These are phyloP conservation scores for Cynodonichthys magdalenae DNA, from an alignment of 2,797 vertebrate genomes.

Conservation along the genomic window DNA sequence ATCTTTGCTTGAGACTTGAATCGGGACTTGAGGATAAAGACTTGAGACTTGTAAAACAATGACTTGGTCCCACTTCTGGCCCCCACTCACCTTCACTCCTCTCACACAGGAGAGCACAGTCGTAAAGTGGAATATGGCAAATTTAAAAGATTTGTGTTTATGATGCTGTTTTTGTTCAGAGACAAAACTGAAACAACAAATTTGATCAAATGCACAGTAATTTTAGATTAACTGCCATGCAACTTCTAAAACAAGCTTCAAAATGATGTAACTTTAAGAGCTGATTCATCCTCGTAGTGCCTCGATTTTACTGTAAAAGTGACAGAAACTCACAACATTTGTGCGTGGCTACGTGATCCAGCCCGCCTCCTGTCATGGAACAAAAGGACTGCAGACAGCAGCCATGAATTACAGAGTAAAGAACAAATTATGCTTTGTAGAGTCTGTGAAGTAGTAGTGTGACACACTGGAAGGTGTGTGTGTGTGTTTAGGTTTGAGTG, in stretches of 20 bases:
- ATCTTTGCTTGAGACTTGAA: too few relatives aligned
- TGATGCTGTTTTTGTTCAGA: too few relatives aligned
- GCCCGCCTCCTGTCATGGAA: background rate
- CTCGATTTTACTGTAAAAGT: background rate
- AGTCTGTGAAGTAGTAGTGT: slow-evolving; percentile 9
- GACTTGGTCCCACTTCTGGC: too few relatives aligned
- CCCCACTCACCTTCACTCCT: too few relatives aligned
- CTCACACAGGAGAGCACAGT: too few relatives aligned
- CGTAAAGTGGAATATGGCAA: too few relatives aligned
- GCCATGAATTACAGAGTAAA: background rate
- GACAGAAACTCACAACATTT: background rate
- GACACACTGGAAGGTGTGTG: background rate
- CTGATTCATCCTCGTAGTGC: background rate
- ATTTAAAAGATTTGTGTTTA: too few relatives aligned
- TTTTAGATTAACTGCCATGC: background rate
- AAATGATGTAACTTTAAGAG: background rate
- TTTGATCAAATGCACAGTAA: too few relatives aligned
- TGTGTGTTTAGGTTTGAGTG: background rate
- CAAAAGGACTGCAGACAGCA: background rate
- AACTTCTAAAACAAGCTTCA: background rate
- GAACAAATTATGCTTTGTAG: background rate
- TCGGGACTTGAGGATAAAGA: too few relatives aligned
- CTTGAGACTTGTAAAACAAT: too few relatives aligned
- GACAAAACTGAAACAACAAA: too few relatives aligned
- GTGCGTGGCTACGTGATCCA: background rate